A percentile compares a stretch with the other conserved stretches of the same genome.
phyloP scores from a whole-genome alignment of 1,140 invertebrate species.

The Dendroctonus valens region DNA sequence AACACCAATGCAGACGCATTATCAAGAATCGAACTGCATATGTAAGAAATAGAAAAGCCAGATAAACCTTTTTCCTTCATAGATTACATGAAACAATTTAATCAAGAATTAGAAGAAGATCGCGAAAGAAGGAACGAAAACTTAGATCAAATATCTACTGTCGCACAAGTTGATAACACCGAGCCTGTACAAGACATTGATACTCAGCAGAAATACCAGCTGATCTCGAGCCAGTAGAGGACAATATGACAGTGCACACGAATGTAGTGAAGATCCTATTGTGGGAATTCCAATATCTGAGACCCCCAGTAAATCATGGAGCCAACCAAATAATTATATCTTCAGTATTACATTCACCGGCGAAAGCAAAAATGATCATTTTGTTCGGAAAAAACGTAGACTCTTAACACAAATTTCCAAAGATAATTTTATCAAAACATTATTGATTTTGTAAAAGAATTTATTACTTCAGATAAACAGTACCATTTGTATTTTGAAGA shows the following conservation, averaged over 20 bases:
- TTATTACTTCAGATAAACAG: not conserved
- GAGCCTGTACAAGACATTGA: not conserved
- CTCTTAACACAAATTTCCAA: constrained; percentile 1
- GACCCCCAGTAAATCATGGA: constrained; percentile 23
- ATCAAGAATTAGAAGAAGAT: not conserved
- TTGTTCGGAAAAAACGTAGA: constrained; percentile 17
- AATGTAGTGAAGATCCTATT: constrained; percentile 5
- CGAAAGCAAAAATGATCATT: constrained; percentile 16
- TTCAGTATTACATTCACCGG: constrained; percentile 12
- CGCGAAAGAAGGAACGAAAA: not conserved
- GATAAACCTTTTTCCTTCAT: not conserved
- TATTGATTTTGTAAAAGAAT: constrained; percentile 13
- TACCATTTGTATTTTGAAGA: constrained; percentile 14
- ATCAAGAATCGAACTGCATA: not conserved
- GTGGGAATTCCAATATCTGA: constrained; percentile 18
- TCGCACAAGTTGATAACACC: not conserved
- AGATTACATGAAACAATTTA: not conserved
- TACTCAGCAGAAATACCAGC: not conserved
- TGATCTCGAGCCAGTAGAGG: not conserved
- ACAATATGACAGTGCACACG: constrained; percentile 4
- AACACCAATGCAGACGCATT: not conserved
- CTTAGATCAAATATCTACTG: not conserved
- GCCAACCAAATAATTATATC: constrained; percentile 12
- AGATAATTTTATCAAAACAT: not conserved
- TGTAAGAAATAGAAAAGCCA: not conserved